Evolutionary conservation across 1,140 invertebrate genomes (phyloP).

Genomic region (Eriosoma lanigerum): DNA sequence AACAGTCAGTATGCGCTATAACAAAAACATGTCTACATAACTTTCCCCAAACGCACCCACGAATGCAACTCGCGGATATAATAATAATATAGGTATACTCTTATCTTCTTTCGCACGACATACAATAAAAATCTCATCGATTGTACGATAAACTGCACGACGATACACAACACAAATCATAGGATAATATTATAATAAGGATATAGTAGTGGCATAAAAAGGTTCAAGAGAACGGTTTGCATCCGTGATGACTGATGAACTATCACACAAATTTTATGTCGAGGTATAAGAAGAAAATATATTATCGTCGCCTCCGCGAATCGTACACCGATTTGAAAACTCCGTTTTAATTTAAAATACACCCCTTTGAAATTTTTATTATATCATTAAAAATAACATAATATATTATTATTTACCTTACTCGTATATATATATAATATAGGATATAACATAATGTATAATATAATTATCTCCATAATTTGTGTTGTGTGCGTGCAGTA

Average conservation of each 20-base stretch:
- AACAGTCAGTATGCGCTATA: background rate
- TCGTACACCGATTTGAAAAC: background rate
- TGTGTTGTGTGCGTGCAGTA: background rate
- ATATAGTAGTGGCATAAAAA: no score
- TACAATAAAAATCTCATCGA: background rate
- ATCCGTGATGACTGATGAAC: no score
- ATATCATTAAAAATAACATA: background rate
- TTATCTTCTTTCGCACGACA: background rate
- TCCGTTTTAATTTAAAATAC: background rate
- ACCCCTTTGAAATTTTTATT: background rate
- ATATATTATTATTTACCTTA: background rate
- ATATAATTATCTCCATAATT: background rate
- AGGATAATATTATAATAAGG: no score
- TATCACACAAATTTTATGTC: background rate
- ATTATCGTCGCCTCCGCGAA: background rate
- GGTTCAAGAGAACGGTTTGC: no score
- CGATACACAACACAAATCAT: no score
- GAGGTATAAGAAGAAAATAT: background rate
- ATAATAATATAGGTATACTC: background rate
- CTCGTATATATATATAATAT: no score
- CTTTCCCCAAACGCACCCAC: slow-evolving; percentile 22
- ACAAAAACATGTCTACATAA: background rate
- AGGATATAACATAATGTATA: no score
- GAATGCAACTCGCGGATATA: background rate
- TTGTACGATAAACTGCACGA: background rate